Base-by-base conservation (phyloP, 2,888 invertebrate genomes). In the Syrphus vitripennis region DNA sequence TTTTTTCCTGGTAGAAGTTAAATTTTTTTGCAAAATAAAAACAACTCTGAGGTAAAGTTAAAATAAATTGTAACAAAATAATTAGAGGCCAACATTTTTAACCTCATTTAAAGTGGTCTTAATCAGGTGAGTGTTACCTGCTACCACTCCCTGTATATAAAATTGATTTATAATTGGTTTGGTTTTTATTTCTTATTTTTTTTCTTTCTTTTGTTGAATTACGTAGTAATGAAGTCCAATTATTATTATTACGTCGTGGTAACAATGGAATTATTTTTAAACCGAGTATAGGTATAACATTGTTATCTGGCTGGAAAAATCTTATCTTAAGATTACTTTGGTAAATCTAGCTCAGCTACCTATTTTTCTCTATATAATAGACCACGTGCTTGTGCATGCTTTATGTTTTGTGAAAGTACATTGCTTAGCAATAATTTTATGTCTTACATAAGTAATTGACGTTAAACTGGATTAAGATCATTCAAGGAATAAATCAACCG, bases 151-250 rank as follows among this genome's bases (percentile, higher is more conserved):
- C 42, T 40, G 69, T 42, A 57, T 10, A 34, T 40, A 74, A 75
- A 75, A 75, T 79, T 83, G 70, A 79, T 70, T 71, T 70, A 48
- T 65, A 79, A 79, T 79, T 70, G 55, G 45, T 9, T 9, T 61
- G 24, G 42, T 34, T 50, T n/a, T 34, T 37, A 4, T 57, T 34
- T 12, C 26, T 14, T 26, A 21, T 53, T 59, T 37, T 34, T 31
- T 29, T 34, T 59, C 9, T 37, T 37, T 59, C 4, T 59, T 59
- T 37, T 37, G 21, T 37, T 21, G 31, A 61, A 48, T 74, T 63
- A 81, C 61, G 48, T 65, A 65, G 65, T 24, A 50, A 37, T 50
- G 59, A 53, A 59, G 31, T 59, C 37, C 48, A 29, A 71, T 26
- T 42, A 42, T 40, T 26, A 24, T 21, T 59, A 37, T 59, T 59